Base-by-base conservation (phyloP, 2,113 vertebrate species). In the Lophotis ruficrista region DNA sequence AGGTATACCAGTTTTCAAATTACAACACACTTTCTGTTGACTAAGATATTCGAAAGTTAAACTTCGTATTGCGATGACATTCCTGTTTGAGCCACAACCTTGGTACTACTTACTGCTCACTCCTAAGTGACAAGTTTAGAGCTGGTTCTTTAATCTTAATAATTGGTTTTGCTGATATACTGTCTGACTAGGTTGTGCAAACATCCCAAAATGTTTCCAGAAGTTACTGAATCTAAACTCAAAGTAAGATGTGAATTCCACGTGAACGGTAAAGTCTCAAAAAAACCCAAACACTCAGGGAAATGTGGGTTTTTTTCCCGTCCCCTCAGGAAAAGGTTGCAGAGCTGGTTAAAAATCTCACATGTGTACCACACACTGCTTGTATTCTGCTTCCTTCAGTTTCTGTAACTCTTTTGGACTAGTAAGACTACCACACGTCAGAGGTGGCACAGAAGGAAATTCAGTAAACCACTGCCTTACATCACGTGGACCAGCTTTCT, bases 281-380 rank as follows among this genome's bases (percentile, higher is more conserved):
- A 61, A 82, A 62, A 56, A 1, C 0, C 12, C 19, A 33, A 37
- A 51, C 31, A 12, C 23, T 22, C 0, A 0, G 9, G 25, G 19
- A n/a, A 60, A 51, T 47, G n/a, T 10, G 5, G 9, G 7, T 21
- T 41, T 12, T 7, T 10, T 12, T 33, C 25, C 24, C 33, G 2
- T 4, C 16, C 2, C 12, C 9, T 7, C n/a, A 35, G 12, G 17
- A 62, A 75, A 23, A 61, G 27, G 16, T 14, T 69, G 33, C 10
- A 17, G 33, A 50, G 22, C n/a, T 50, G 30, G 30, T 56, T 86
- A 48, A 68, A 69, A 75, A 54, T 47, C 58, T 47, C 24, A 56
- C 2, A 10, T 3, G 0, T 31, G n/a, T 38, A 50, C 31, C 35
- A 50, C 31, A 35, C 30, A 30, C 41, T 14, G 45, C 38, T 65